Base-by-base conservation (phyloP, 2,113 vertebrate species). In the Ciconia boyciana region DNA sequence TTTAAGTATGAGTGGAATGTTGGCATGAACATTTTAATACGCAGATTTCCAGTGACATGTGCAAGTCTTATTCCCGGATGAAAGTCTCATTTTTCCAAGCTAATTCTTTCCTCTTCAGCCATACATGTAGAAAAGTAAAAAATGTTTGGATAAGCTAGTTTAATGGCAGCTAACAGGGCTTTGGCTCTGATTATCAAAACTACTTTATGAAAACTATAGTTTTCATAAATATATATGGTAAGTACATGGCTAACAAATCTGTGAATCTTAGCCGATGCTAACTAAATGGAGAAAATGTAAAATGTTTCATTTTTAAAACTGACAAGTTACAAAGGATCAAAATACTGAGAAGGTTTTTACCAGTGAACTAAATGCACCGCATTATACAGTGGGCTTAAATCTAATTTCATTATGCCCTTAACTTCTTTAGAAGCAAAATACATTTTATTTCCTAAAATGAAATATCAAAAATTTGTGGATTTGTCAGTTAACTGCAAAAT, bases 1-100 rank as follows among this genome's bases (percentile, higher is more conserved):
- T 90, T 95, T 96, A 82, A 95, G n/a, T 84, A 48, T 8, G 15
- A 90, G 60, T 70, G 84, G 55, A 72, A 87, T 83, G 87, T 83
- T 85, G 94, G 90, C 79, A 94, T 84, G 87, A 83, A 83, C 90
- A 82, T 83, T 83, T 87, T 87, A 94, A 74, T 80, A 88, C 48
- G n/a, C 34, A 87, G 72, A 87, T 95, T 93, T 93, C 36, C 65
- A 74, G 69, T 90, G 55, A 89, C 70, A 46, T 51, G 24, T 72
- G 66, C 91, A 90, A 96, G 32, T 90, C 78, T 61, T 77, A 66
- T 51, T 92, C 85, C 62, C 10, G 0, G 86, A 43, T 83, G 61
- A 94, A 91, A 93, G 92, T 87, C 74, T 81, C 1, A 48, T 91
- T 94, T 96, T 88, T 89, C 34, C 76, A 84, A 54, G 34, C 80